Evolutionary conservation across 2,888 invertebrate species (phyloP).

Genomic region (Blomia tropicalis): DNA sequence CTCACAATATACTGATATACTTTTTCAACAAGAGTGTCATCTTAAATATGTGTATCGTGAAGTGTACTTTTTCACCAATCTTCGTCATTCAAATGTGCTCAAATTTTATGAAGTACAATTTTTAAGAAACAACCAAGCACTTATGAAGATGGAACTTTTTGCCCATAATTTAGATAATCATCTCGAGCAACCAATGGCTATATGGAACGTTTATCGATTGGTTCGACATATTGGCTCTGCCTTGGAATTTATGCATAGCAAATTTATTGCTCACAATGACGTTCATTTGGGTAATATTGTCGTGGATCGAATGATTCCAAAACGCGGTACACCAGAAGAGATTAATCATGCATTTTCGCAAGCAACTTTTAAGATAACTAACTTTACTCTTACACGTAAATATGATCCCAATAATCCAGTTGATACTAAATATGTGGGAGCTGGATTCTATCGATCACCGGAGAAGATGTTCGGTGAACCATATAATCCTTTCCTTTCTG

Average conservation of each 20-base stretch:
- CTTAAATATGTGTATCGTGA: too few species aligned
- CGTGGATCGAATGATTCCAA: neutral
- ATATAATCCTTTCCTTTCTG: neutral
- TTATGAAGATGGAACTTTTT: too few species aligned
- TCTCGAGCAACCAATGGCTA: too few species aligned
- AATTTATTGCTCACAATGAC: neutral
- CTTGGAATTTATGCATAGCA: neutral
- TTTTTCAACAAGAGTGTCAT: too few species aligned
- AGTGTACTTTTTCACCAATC: too few species aligned
- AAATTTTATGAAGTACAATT: too few species aligned
- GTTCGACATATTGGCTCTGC: constrained; percentile 19
- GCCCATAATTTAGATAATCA: too few species aligned
- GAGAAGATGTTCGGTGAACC: neutral
- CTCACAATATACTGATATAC: too few species aligned
- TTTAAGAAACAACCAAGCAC: too few species aligned
- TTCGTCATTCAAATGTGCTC: too few species aligned
- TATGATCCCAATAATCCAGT: neutral
- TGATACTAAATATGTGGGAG: too few species aligned
- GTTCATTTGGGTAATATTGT: neutral
- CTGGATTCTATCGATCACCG: neutral
- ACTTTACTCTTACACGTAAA: neutral
- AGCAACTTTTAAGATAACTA: neutral
- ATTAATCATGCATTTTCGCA: neutral
- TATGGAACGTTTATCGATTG: too few species aligned
- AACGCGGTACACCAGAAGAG: neutral